Base-by-base conservation (phyloP, 2,113 vertebrate species). In the Toxotes jaculatrix region DNA sequence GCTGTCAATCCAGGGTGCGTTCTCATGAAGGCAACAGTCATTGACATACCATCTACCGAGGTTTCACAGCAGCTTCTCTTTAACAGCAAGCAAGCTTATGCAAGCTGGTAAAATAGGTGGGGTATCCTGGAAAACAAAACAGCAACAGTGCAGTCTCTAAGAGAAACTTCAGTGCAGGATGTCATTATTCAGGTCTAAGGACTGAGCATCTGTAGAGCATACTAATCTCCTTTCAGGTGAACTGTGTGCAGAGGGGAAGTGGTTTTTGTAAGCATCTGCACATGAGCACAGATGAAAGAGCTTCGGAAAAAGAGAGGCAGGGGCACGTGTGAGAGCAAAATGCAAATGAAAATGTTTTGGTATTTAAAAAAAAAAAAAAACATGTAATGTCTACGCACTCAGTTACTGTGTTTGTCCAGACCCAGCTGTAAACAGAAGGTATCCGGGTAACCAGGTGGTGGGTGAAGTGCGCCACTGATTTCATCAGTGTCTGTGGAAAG, bases 381-480 rank as follows among this genome's bases (percentile, higher is more conserved):
- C 17, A 21, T 74, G 74, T 45, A 83, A 16, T 71, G 74, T 80
- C 86, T 77, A 9, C 57, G 69, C 43, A 40, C 74, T 72, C 51
- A 4, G 57, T 47, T 53, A 75, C 73, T n/a, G 55, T 71, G 51
- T 83, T n/a, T n/a, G 65, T 32, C 36, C 62, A 78, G 51, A 71
- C 56, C 4, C 27, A 43, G 31, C 53, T 66, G 78, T 79, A 84
- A 87, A 90, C 85, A 93, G 4, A 72, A 11, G 10, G 62, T 65
- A 40, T 76, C 81, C 70, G 70, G 68, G 90, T 83, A 68, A 88
- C 80, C 72, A 75, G 66, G 77, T 66, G 74, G 19, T 64, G 49
- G 77, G 70, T 56, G 80, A 47, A 76, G 73, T 8, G 61, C 38
- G 1, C 23, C 31, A 4, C 8, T 70, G 79, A 78, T 71, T 77